Base-by-base conservation (phyloP, 2,888 invertebrate genomes). In the Stenodera caucasica region DNA sequence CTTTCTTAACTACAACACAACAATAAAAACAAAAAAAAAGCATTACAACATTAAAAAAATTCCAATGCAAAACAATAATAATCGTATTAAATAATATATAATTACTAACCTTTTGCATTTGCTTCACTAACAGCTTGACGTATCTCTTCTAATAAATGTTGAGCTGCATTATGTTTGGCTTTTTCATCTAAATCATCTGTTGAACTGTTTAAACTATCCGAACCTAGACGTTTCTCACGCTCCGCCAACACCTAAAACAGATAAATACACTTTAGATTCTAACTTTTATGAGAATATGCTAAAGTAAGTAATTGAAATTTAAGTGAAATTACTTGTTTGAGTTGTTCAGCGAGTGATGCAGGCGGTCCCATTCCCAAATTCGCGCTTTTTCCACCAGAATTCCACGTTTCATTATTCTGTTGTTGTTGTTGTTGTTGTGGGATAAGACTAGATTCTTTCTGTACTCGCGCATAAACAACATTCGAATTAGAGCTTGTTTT, bases 91-190 rank as follows among this genome's bases (percentile, higher is more conserved):
- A 54, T 49, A 21, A 35, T 23, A 29, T 40, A 51, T 18, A 35
- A n/a, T 26, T 30, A 61, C 64, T 67, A 81, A 92, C 92, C 92
- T 89, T 91, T 86, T 67, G 91, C 91, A 83, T 91, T 92, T 69
- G 92, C 92, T 82, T 93, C 92, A 81, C 88, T 91, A 74, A 94
- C 93, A 72, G 93, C 92, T 81, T 91, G 91, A 66, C 92, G 86
- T 75, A 93, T 93, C 84, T 93, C 93, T 81, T 92, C 92, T 69
- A 92, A 89, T 70, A 94, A 85, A 77, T 91, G 90, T 82, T 92
- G 90, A 88, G 89, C 80, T 85, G 88, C 81, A 88, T 88, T 70
- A 84, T 87, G 74, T 82, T 82, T 77, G 83, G 83, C 80, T 83
- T 68, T 80, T 57, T 79, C 80, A 76, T 84, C 86, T 67, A 87